These are phyloP conservation scores for Caenorhabditis sinica DNA, from an alignment of 2,888 invertebrate genomes.

Conservation along the genomic window DNA sequence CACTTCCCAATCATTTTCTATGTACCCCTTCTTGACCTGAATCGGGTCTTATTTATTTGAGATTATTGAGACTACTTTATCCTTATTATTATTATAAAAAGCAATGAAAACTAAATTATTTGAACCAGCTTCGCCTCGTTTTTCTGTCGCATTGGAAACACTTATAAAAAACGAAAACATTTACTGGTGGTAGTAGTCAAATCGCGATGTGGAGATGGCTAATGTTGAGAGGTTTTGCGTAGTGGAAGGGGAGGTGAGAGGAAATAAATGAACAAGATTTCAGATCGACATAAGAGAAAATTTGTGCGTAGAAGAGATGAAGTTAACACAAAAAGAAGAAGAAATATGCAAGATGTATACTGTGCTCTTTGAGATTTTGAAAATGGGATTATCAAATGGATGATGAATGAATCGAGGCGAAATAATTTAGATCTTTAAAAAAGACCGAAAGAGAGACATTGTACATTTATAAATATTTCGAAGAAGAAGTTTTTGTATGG, in stretches of 20 bases:
- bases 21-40: slow-evolving; percentile 35
- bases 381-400: slow-evolving; percentile 42
- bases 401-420: slow-evolving; percentile 17
- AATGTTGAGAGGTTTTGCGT: not conserved
- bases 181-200: slow-evolving; percentile 30
- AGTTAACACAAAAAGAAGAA: slow-evolving; percentile 16
- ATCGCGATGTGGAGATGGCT: too few species aligned
- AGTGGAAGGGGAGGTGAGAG: not conserved
- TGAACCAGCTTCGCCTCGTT: not conserved
- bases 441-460: not conserved
- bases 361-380: slow-evolving; percentile 28
- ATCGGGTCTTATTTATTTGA: slow-evolving; percentile 59
- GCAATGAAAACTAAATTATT: slow-evolving; percentile 51
- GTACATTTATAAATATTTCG: slow-evolving; percentile 37
- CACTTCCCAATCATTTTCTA: slow-evolving; percentile 13
- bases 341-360: not conserved
- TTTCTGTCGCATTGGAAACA: not conserved
- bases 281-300: slow-evolving; percentile 20
- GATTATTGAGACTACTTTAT: too few species aligned
- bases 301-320: slow-evolving; percentile 43
- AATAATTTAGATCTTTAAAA: slow-evolving; percentile 21
- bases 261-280: slow-evolving; percentile 28
- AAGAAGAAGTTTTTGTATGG: slow-evolving; percentile 9
- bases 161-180: slow-evolving; percentile 20
- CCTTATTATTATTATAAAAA: slow-evolving; percentile 17